Evolutionary conservation across 30 jellyfish, hydroid and myxozoan species (phyloP).

Genomic region (Morbakka virulenta): DNA sequence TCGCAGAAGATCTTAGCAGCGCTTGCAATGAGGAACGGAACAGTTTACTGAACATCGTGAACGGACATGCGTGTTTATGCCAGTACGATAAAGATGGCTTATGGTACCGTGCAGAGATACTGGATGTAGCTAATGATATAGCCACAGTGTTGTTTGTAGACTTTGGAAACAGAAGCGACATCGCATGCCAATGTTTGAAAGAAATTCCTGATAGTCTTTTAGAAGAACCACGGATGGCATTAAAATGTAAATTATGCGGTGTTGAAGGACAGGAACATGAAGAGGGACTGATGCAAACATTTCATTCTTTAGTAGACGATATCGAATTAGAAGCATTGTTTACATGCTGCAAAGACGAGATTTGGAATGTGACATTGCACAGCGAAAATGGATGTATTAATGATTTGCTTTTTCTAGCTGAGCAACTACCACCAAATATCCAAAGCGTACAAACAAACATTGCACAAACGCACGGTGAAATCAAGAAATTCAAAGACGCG

Average conservation of each 20-base stretch:
- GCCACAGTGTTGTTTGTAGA: slow-evolving; percentile 34
- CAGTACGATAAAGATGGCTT: slow-evolving; percentile 15
- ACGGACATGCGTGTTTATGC: slow-evolving; percentile 27
- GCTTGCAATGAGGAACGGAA: slow-evolving; percentile 5
- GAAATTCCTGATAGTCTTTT: no score
- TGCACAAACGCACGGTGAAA: no score
- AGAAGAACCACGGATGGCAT: no score
- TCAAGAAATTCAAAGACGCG: no score
- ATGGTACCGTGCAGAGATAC: slow-evolving; percentile 44
- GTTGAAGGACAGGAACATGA: not conserved
- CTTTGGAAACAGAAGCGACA: slow-evolving; percentile 25
- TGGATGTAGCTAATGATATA: not conserved
- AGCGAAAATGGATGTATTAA: no score
- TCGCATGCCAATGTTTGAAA: not conserved
- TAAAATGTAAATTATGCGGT: not conserved
- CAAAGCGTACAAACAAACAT: no score
- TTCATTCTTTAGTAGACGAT: not conserved
- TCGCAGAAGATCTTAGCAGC: slow-evolving; percentile 6
- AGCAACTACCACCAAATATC: no score
- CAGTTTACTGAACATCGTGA: not conserved
- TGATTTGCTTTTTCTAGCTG: no score
- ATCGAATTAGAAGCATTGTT: slow-evolving; percentile 12
- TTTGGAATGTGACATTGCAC: no score
- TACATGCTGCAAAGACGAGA: no score
- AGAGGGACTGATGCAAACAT: not conserved